phyloP scores from a whole-genome alignment of 2,888 invertebrate genomes.

The Dioctria linearis region DNA sequence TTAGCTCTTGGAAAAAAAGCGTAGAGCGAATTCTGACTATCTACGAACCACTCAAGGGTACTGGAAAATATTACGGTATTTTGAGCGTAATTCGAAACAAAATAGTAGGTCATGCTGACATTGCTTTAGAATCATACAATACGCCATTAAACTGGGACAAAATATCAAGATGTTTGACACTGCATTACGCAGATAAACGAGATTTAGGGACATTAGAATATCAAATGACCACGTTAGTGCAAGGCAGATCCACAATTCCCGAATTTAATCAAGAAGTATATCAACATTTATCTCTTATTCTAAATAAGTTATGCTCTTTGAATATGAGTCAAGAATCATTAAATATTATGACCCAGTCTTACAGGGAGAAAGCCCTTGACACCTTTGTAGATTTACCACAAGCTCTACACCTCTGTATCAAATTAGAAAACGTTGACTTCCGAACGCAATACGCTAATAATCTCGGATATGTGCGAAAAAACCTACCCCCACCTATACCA shows the following conservation, averaged over 20 bases:
- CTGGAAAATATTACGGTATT: too few species aligned
- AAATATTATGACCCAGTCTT: slow-evolving; percentile 52
- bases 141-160: slow-evolving; percentile 52
- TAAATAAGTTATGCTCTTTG: slow-evolving; percentile 49
- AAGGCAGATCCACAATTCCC: slow-evolving; percentile 41
- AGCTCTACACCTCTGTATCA: slow-evolving; percentile 9
- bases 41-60: too few species aligned
- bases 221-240: slow-evolving; percentile 56
- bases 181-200: slow-evolving; percentile 56
- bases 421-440: slow-evolving; percentile 2
- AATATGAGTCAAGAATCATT: slow-evolving; percentile 58
- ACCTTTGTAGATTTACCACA: slow-evolving; percentile 21
- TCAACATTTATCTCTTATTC: slow-evolving; percentile 4
- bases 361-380: slow-evolving; percentile 22
- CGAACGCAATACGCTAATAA: slow-evolving; percentile 6
- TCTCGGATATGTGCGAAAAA: too few species aligned
- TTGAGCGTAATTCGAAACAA: too few species aligned
- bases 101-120: too few species aligned
- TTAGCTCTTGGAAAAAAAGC: too few species aligned
- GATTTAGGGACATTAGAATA: slow-evolving; percentile 57
- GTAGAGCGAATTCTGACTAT: too few species aligned
- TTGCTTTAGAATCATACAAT: too few species aligned
- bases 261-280: slow-evolving; percentile 32
- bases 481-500: too few species aligned
- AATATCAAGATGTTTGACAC: slow-evolving; percentile 47